Conservation (phyloP, 2,888 invertebrate genomes). For the Watsonalla cultraria region DNA sequence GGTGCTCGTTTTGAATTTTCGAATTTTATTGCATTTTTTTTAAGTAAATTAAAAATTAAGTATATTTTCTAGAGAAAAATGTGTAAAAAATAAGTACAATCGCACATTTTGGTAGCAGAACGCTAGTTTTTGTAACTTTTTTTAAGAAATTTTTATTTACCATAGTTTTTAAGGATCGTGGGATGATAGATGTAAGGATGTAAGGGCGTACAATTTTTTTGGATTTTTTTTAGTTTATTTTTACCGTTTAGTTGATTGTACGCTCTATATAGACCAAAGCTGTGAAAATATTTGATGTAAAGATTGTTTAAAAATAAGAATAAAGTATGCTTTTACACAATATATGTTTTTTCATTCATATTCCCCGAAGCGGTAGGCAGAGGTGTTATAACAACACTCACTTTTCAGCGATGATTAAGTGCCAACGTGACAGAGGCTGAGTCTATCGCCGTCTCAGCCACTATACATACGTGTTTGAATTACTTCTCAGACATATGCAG, state of each 20-base stretch:
- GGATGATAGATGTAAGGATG: slow-evolving; percentile 41
- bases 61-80: slow-evolving; percentile 6
- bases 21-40: slow-evolving; percentile 31
- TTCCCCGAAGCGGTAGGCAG: too few relatives aligned
- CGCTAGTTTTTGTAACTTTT: slow-evolving; percentile 34
- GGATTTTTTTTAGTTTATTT: slow-evolving; percentile 11
- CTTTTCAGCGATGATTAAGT: too few relatives aligned
- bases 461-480: too few relatives aligned
- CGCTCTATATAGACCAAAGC: slow-evolving; percentile 74
- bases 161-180: slow-evolving; percentile 33
- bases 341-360: slow-evolving; percentile 18
- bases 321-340: slow-evolving; percentile 56
- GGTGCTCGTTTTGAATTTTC: slow-evolving; percentile 43
- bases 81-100: slow-evolving; percentile 5
- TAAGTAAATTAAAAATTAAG: neutral
- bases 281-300: slow-evolving; percentile 63
- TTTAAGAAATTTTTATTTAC: slow-evolving; percentile 40
- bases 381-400: too few relatives aligned
- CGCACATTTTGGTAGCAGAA: slow-evolving; percentile 32
- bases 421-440: too few relatives aligned
- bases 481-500: too few relatives aligned
- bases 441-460: too few relatives aligned
- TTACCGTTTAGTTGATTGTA: slow-evolving; percentile 26
- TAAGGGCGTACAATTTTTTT: slow-evolving; percentile 41
- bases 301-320: slow-evolving; percentile 48